A percentile compares a stretch with the other conserved stretches of the same genome.
Conservation (phyloP, 2,888 invertebrate species). For the Microctonus brassicae region DNA sequence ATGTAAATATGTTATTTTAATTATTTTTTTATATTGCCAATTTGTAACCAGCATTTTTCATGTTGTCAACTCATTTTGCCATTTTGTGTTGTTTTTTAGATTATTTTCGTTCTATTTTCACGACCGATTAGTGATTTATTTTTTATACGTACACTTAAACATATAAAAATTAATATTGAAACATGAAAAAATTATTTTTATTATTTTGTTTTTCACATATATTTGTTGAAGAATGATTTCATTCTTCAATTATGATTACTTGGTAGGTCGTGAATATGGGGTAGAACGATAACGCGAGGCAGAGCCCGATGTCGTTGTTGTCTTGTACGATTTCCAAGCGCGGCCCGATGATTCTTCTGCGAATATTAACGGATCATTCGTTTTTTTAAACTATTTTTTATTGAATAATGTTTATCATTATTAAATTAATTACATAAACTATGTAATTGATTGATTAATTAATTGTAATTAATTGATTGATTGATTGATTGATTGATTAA, state of each 20-base stretch:
- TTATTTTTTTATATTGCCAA: background rate
- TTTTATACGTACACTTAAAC: background rate
- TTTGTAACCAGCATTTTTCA: background rate
- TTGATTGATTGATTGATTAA: too few relatives aligned
- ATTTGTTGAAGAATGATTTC: constrained; percentile 21
- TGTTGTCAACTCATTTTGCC: background rate
- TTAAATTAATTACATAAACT: constrained; percentile 20
- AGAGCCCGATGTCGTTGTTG: constrained; percentile 71
- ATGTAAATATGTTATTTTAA: background rate
- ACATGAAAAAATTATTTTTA: background rate
- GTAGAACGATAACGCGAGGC: constrained; percentile 74
- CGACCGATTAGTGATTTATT: background rate
- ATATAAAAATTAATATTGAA: constrained; percentile 4
- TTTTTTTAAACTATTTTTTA: constrained; percentile 48
- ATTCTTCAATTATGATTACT: too few relatives aligned
- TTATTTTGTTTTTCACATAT: constrained; percentile 37
- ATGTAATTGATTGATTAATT: background rate
- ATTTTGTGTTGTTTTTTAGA: background rate
- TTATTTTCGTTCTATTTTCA: background rate
- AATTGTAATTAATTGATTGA: too few relatives aligned
- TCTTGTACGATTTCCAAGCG: constrained; percentile 74
- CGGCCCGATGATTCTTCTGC: constrained; percentile 73
- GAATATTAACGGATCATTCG: constrained; percentile 66
- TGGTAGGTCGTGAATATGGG: constrained; percentile 74
- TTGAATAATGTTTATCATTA: background rate